Evolutionary conservation across 2,113 vertebrate genomes (phyloP), one percentile per base, ranked within the genome.

Genomic region (Prinia subflava): DNA sequence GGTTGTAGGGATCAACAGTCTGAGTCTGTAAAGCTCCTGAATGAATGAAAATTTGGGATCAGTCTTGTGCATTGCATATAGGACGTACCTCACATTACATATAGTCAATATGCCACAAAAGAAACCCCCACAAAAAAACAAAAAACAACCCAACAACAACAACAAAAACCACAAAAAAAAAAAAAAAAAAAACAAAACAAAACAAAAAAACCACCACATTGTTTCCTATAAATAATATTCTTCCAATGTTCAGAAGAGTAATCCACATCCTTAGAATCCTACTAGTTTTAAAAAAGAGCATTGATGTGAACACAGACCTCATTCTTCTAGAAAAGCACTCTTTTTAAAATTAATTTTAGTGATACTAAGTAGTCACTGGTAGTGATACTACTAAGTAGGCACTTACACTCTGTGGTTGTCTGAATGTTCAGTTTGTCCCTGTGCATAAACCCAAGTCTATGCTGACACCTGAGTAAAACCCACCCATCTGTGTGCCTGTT

Each of bases 361-460:
- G 23, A 33, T 68, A 15, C 11, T 57, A 31, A 11, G 15, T 37
- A 46, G 13, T 31, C 50, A 65, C 33, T 35, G 13, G 13, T 46
- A 55, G 5, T 31, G 2, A 41, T 67, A 22, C 10, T 23, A 37
- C 20, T 57, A 13, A 67, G 7, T 21, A 15, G 13, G 27, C 30
- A 22, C 3, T 80, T 67, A 7, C 3, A 35, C 7, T n/a, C 37
- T 44, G 9, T 19, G 6, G 4, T 67, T 79, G 10, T 59, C 28
- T n/a, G 39, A 86, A 39, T 46, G 25, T 7, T 22, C 19, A 41
- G 11, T 64, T 52, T 75, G 21, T 33, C 27, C 20, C 7, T 6
- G 14, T 19, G 17, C 3, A 2, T 59, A 68, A 92, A 41, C 10
- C 13, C 44, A 68, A 44, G 5, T 19, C 23, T 0, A 0, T 30